phyloP scores from a whole-genome alignment of 1,140 invertebrate species.

The Drosophila ficusphila region DNA sequence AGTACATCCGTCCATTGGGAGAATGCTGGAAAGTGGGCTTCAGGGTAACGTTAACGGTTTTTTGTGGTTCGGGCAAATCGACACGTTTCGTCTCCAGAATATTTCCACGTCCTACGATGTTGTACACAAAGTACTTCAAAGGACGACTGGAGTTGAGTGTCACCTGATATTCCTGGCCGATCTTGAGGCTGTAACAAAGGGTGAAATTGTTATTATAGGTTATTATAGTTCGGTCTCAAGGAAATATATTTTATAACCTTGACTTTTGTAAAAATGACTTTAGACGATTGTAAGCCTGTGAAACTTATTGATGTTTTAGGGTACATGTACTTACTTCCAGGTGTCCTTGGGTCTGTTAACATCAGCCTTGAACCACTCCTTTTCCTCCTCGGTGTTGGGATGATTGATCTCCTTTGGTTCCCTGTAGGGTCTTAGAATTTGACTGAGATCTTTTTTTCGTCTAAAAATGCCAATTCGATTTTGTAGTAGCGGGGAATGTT shows the following conservation, averaged over 20 bases:
- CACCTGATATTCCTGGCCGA: conserved; percentile 90
- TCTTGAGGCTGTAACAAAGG: conserved; percentile 84
- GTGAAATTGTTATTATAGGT: background rate
- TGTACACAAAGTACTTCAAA: conserved; percentile 90
- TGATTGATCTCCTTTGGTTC: conserved; percentile 64
- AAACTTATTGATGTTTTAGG: no score
- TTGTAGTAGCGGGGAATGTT: conserved; percentile 67
- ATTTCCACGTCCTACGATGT: conserved; percentile 94
- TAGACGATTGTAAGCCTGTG: no score
- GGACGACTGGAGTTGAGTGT: conserved; percentile 92
- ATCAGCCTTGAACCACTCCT: conserved; percentile 61
- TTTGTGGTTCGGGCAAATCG: conserved; percentile 74
- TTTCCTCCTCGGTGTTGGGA: conserved; percentile 31
- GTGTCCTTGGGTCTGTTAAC: conserved; percentile 48
- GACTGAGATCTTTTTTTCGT: no score
- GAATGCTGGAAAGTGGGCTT: conserved; percentile 91
- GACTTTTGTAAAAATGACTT: no score
- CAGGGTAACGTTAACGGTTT: conserved; percentile 85
- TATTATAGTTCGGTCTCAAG: no score
- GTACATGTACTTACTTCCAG: conserved; percentile 56
- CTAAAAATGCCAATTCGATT: conserved; percentile 56
- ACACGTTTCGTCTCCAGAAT: conserved; percentile 90
- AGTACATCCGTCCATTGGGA: conserved; percentile 91
- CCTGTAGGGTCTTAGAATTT: conserved; percentile 70
- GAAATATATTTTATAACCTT: no score